Base-by-base conservation (phyloP, 1,140 invertebrate genomes). In the Drosophila nigromelanica region DNA sequence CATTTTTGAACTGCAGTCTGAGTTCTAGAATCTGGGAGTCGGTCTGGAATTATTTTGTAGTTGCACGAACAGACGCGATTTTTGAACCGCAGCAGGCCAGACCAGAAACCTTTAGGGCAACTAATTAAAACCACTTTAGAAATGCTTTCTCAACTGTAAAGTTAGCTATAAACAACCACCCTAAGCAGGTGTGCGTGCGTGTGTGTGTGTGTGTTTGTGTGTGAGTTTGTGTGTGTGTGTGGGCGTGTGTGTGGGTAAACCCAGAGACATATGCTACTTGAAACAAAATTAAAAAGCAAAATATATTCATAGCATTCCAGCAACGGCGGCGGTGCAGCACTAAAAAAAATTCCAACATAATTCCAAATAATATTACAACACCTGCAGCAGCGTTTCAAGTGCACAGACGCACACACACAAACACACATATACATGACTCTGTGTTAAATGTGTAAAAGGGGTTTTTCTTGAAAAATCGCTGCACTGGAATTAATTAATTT, bases 111-210 rank as follows among this genome's bases (percentile, higher is more conserved):
- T 47, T 73, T 68, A 43, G 63, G 64, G 63, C 70, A 89, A 87
- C 83, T 87, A 87, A 87, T 87, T 87, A 87, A 87, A 87, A 87
- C 68, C 83, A 89, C 83, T 87, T 83, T 73, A 73, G 76, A 73
- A 89, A 89, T 89, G 83, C 83, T 89, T 80, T 83, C 83, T 89
- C 83, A 89, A 89, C 83, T 87, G 83, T 89, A 89, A 87, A 87
- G 83, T 87, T 87, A 76, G 83, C 83, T 80, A 89, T 83, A 89
- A 83, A 89, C 80, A 82, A 83, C 75, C 35, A 75, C 39, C 56
- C 76, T 54, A 45, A 37, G 14, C 60, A 70, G 40, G 15, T 51
- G 45, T 27, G 11, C 15, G n/a, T 55, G 43, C 6, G 1, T 21
- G 14, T 45, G 61, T 35, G 58, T 52, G 15, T 14, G 37, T 35